A percentile compares a stretch with the other conserved stretches of the same genome.
These are phyloP conservation scores for Pseudorectes ferrugineus DNA, from an alignment of 2,113 vertebrate genomes.

Conservation along the genomic window DNA sequence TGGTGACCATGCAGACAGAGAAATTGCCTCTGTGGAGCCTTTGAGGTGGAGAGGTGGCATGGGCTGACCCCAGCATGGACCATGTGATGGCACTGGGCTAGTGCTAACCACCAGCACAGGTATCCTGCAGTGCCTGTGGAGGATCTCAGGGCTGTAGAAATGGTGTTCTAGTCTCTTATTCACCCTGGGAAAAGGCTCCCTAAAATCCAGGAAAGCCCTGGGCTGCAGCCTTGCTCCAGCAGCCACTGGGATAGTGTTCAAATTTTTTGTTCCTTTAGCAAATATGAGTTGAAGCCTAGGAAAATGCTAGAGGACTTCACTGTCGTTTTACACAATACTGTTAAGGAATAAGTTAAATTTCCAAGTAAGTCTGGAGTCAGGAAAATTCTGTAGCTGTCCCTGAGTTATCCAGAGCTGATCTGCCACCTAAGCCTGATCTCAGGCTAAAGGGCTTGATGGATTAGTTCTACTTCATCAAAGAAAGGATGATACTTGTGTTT, in stretches of 20 bases:
- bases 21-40: background rate
- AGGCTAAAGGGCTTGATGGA: background rate
- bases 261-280: background rate
- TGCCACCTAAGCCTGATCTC: background rate
- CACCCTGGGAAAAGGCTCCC: background rate
- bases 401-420: background rate
- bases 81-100: background rate
- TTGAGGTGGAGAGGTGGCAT: fast-evolving
- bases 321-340: background rate
- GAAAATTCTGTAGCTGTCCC: background rate
- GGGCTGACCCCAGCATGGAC: background rate
- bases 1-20: background rate
- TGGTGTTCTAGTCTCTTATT: background rate
- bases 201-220: background rate
- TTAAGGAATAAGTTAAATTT: background rate
- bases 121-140: background rate
- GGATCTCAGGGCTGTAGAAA: background rate
- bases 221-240: background rate
- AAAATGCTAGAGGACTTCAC: background rate
- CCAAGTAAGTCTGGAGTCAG: background rate
- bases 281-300: background rate
- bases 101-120: background rate
- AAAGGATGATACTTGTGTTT: background rate
- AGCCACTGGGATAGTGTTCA: background rate
- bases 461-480: background rate